phyloP scores from a whole-genome alignment of 1,140 invertebrate species.

The Piezodorus guildinii region DNA sequence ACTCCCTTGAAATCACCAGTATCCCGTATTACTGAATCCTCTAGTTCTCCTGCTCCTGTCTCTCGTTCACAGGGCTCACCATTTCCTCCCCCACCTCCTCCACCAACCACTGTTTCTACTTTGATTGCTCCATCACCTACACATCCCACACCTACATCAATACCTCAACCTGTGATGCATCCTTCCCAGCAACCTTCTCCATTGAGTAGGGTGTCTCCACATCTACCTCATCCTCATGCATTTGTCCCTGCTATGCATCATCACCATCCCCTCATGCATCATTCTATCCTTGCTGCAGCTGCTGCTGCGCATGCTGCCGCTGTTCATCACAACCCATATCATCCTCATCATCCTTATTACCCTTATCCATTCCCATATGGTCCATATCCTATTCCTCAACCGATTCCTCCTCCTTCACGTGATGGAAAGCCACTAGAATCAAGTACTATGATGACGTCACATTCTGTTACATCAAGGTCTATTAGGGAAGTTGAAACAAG shows the following conservation, averaged over 20 bases:
- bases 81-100: constrained; percentile 27
- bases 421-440: constrained; percentile 45
- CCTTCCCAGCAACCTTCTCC: constrained; percentile 51
- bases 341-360: constrained; percentile 52
- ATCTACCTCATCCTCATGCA: constrained; percentile 51
- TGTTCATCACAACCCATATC: constrained; percentile 39
- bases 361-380: constrained; percentile 55
- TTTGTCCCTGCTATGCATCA: constrained; percentile 49
- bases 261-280: constrained; percentile 54
- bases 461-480: constrained; percentile 42
- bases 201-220: constrained; percentile 37
- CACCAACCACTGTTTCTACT: constrained; percentile 26
- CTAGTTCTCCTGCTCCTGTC: constrained; percentile 25
- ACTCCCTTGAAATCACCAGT: constrained; percentile 35
- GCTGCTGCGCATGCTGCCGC: constrained; percentile 44
- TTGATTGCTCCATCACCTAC: constrained; percentile 34
- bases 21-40: constrained; percentile 37
- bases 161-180: constrained; percentile 55
- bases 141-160: constrained; percentile 42
- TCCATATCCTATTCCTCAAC: constrained; percentile 54
- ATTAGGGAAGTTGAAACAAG: constrained; percentile 40
- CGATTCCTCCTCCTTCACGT: constrained; percentile 54
- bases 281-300: constrained; percentile 47
- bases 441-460: constrained; percentile 52
- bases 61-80: constrained; percentile 28